These are phyloP conservation scores for Agrochola lota DNA, from an alignment of 2,888 invertebrate genomes.

Conservation along the genomic window DNA sequence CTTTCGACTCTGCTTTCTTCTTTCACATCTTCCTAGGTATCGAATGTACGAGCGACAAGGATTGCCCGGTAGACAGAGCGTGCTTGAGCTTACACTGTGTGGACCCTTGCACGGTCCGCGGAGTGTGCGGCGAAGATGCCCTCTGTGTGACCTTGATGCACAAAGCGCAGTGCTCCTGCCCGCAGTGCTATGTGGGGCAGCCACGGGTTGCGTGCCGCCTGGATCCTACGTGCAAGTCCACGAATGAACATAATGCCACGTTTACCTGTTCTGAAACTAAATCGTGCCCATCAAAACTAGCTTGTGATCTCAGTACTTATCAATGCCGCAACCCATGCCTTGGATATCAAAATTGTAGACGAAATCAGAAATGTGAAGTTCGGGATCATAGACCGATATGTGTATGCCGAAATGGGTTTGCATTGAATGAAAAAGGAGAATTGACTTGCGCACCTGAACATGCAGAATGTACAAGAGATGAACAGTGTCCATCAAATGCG, in stretches of 20 bases:
- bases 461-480: slow-evolving; percentile 94
- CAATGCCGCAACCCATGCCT: slow-evolving; percentile 96
- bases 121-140: slow-evolving; percentile 97
- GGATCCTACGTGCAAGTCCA: slow-evolving; percentile 94
- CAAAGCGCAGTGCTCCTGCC: slow-evolving; percentile 96
- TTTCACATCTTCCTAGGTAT: slow-evolving; percentile 93
- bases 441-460: slow-evolving; percentile 96
- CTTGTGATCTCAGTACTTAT: slow-evolving; percentile 93
- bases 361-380: slow-evolving; percentile 97
- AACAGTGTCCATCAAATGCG: slow-evolving; percentile 96
- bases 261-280: slow-evolving; percentile 92
- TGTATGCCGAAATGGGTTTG: slow-evolving; percentile 96
- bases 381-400: slow-evolving; percentile 96
- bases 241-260: slow-evolving; percentile 90
- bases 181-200: slow-evolving; percentile 96
- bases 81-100: slow-evolving; percentile 97
- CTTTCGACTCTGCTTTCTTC: slow-evolving; percentile 92
- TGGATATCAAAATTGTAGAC: slow-evolving; percentile 93
- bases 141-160: slow-evolving; percentile 96
- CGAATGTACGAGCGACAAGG: slow-evolving; percentile 97
- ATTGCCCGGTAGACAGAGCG: slow-evolving; percentile 97
- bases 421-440: slow-evolving; percentile 96
- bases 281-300: slow-evolving; percentile 94
- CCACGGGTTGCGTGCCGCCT: slow-evolving; percentile 95
- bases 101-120: slow-evolving; percentile 97